Conservation (phyloP, 2,888 invertebrate genomes). For the Macropis europaea region DNA sequence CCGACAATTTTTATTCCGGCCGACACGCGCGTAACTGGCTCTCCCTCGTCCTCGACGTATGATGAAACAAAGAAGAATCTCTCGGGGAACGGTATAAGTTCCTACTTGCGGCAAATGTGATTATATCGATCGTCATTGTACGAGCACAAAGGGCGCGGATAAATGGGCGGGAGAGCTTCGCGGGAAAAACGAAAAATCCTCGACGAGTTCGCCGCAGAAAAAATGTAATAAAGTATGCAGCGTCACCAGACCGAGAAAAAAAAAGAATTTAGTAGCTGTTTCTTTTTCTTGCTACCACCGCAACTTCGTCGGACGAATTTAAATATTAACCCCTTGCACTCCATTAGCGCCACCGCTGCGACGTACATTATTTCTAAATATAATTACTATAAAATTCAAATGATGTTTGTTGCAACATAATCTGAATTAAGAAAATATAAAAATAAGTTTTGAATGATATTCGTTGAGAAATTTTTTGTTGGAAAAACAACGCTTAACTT, state of each 20-base stretch:
- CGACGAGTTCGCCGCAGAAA: not conserved
- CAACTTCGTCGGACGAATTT: constrained; percentile 36
- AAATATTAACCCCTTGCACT: too few species aligned
- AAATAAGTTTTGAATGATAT: too few species aligned
- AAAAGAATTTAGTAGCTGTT: not conserved
- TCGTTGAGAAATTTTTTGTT: too few species aligned
- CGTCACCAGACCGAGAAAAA: not conserved
- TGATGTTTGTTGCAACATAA: too few species aligned
- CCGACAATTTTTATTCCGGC: constrained; percentile 52
- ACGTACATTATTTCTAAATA: too few species aligned
- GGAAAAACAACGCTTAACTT: too few species aligned
- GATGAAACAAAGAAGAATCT: constrained; percentile 52
- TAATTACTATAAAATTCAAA: too few species aligned
- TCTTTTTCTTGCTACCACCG: not conserved
- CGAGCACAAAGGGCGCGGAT: constrained; percentile 29
- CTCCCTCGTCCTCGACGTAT: constrained; percentile 11
- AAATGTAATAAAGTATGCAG: constrained; percentile 14
- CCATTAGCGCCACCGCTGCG: too few species aligned
- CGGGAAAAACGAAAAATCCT: not conserved
- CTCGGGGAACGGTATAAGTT: constrained; percentile 43
- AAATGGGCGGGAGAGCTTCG: constrained; percentile 4
- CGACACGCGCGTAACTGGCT: constrained; percentile 46
- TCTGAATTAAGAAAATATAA: too few species aligned
- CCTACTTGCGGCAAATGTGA: constrained; percentile 50
- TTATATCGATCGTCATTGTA: constrained; percentile 61